Evolutionary conservation across 2,888 invertebrate genomes (phyloP), one percentile per base, ranked within the genome.

Genomic region (Quadroppia sp.): DNA sequence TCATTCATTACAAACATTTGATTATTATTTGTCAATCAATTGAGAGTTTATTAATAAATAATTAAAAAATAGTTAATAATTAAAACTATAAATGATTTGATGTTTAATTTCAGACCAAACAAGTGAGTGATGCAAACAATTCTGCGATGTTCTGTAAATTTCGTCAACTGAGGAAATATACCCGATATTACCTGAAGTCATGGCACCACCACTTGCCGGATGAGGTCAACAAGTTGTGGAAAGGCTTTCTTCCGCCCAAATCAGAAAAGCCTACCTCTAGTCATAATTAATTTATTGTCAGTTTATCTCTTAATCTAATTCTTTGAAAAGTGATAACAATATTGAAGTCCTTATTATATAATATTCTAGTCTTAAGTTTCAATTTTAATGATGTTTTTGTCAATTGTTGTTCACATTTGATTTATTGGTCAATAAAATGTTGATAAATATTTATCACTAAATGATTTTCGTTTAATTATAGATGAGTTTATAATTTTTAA

Each of bases 81-180:
- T 59, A 32, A 36, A 32, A 36, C 30, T 36, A 36, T 61, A 32
- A 61, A 4, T 30, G 15, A 11, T 2, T 32, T 25, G 7, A 59
- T 59, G 42, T 50, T 15, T 17, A 36, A 28, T 61, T 70, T 13
- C 25, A 73, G 81, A 94, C 94, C 0, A 94, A 94, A 81, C 94
- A 94, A 81, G 83, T 94, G 71, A 92, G 94, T 81, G 92, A 92
- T 0, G 93, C 94, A 0, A 94, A 94, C 81, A 73, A 73, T 30
- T 70, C 70, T n/a, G 93, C 94, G 0, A 94, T 94, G 0, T 94
- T 94, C 80, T 94, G 94, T 82, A 94, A 94, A 82, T 94, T 94
- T 81, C 84, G 94, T 67, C 94, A 94, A 81, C 84, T 94, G 32
- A 86, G 92, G 77, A 94, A 94, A 82, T 94, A 94, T 81, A 94